Base-by-base conservation (phyloP, 2,113 vertebrate genomes). In the Chaetops frenatus region DNA sequence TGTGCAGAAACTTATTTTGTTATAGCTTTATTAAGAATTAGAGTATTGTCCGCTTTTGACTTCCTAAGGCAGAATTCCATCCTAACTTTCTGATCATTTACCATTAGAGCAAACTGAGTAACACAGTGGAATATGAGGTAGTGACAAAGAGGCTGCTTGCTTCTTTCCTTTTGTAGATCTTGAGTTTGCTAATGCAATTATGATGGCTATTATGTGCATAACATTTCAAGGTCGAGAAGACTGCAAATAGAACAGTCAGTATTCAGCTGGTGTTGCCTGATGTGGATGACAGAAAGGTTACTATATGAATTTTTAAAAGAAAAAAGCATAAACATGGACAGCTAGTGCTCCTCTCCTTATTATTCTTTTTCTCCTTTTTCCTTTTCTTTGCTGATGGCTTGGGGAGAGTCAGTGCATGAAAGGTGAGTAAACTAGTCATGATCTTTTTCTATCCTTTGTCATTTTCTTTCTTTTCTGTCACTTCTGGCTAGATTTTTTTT, bases 301-400 rank as follows among this genome's bases (percentile, higher is more conserved):
- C 33, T 38, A 44, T 22, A 38, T 67, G 10, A 61, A 61, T 74
- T 83, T 77, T 81, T 25, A 56, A 50, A 94, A 93, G 67, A 88
- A 29, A 71, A 90, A 69, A 81, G 6, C n/a, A 14, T 71, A 88
- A 90, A 38, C 10, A 29, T 45, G 42, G 57, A 35, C 54, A 76
- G 50, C 11, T 65, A 93, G 58, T 83, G 47, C 24, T 83, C 47
- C 80, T 86, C 62, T 91, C 65, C 65, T 94, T 95, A 89, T 67
- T 74, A 70, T 67, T 21, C 57, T 89, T 87, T 80, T 91, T 90
- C 77, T 95, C 15, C 48, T 85, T 93, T 92, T 90, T 81, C 72
- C 50, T 92, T 20, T 67, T 88, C 64, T 86, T 88, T 94, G 64
- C 81, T 67, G 53, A 44, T 95, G 61, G 12, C 36, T 91, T 84